Evolutionary conservation across 92 coral and sea anemone genomes (phyloP), one percentile per base, ranked within the genome.

Genomic region (Parazoanthus darwini): DNA sequence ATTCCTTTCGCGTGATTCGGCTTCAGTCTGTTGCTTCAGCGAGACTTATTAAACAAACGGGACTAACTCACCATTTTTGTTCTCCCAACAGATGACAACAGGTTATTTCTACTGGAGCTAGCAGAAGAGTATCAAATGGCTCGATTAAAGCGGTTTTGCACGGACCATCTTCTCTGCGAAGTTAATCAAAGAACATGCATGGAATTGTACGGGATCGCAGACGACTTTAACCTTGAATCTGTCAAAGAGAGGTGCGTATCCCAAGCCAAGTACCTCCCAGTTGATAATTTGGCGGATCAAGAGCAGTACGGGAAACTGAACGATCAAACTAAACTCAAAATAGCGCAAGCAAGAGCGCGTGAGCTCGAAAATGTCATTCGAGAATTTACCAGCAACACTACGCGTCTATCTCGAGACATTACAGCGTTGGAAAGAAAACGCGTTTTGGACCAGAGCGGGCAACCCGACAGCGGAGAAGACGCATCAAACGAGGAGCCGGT

Each of bases 81-180:
- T 50, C 73, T 8, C 23, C 37, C 23, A 33, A 37, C 83, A 92
- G 94, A 90, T 58, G 91, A 87, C 37, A 89, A 92, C 87, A 86
- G 67, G 71, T 80, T 78, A n/a, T 92, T 89, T 80, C 95, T 94
- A 6, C 90, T 94, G 81, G 94, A 90, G 89, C 86, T 94, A 8
- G 93, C 95, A 20, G 98, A 94, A 63, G 95, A 94, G 66, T 94
- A 94, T 63, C 98, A 94, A 73, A 94, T 94, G 93, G 91, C 83
- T 8, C 88, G 91, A 82, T 92, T 94, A 2, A 94, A 88, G 77
- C 73, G 88, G 83, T 77, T 94, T 23, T 94, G 98, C 79, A 68
- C 90, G 22, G 93, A 94, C 44, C 89, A 89, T 44, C 92, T 94
- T n/a, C 37, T 86, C 33, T 82, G 93, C 88, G 92, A 89, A 70